Base-by-base conservation (phyloP, 30 jellyfish, hydroid and myxozoan species). In the Aurelia sp. region DNA sequence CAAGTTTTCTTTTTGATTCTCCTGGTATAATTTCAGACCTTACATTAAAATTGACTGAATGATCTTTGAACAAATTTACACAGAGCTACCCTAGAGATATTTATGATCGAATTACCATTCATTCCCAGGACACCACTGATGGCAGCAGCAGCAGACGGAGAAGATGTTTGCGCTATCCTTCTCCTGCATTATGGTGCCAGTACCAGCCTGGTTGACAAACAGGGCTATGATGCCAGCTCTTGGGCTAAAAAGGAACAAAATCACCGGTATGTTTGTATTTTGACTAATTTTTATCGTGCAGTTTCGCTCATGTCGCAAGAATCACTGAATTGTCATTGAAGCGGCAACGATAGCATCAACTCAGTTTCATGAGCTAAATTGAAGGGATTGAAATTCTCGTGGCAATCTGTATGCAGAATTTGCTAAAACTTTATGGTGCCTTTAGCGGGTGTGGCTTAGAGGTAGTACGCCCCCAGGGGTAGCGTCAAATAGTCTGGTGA, bases 91-190 rank as follows among this genome's bases (percentile, higher is more conserved):
- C n/a, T n/a, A 13, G 71, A 19, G 15, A 3, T 61, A 60, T 18
- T 22, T 9, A n/a, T 3, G 15, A 4, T n/a, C 5, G 71, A 13
- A 61, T 61, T 13, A 6, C 0, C 0, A 2, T 16, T 76, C 20
- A 31, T 35, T 20, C 47, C 18, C 16, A 76, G 86, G 73, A 76
- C 86, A 1, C 86, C 86, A 55, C 37, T 76, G 22, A 76, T 76
- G 55, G 53, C 60, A 6, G 86, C 86, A 6, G 76, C 86, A 30
- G 86, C 76, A 21, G 65, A 33, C 41, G 86, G 86, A 35, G 73
- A 62, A 58, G 86, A 76, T 30, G 86, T 57, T 27, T 76, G 86
- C 35, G 86, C 44, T 13, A 60, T 8, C 12, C 17, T 31, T 61
- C 86, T 76, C 15, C 33, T 76, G 17, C 55, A 76, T 11, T 57